These are phyloP conservation scores for Corapipo altera DNA, from an alignment of 2,113 vertebrate genomes.

Conservation along the genomic window DNA sequence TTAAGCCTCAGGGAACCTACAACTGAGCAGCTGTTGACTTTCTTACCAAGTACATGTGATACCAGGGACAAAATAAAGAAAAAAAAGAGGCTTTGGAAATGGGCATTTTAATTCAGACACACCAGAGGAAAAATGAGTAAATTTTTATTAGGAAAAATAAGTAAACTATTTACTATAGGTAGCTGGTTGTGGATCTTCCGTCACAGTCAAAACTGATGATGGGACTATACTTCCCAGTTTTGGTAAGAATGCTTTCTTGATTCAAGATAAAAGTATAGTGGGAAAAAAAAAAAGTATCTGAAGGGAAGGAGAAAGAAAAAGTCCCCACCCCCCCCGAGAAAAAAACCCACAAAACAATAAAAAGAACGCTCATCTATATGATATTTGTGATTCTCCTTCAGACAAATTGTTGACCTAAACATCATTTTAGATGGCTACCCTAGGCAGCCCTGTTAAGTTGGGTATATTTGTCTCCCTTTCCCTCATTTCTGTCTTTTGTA, in stretches of 20 bases:
- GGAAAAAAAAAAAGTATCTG: not conserved
- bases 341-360: not conserved
- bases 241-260: not conserved
- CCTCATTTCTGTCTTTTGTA: not conserved
- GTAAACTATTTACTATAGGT: not conserved
- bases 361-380: not conserved
- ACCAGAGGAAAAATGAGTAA: not conserved
- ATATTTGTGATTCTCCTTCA: not conserved
- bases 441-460: not conserved
- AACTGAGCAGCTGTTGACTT: not conserved
- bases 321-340: not conserved
- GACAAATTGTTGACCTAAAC: not conserved
- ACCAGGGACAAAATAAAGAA: not conserved
- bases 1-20: not conserved
- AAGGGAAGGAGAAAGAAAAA: not conserved
- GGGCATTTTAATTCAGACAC: not conserved
- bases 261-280: not conserved
- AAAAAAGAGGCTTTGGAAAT: not conserved
- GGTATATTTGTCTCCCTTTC: not conserved
- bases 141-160: not conserved
- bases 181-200: not conserved
- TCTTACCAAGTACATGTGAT: not conserved
- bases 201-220: not conserved
- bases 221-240: not conserved
- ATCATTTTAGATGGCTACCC: not conserved